phyloP scores from a whole-genome alignment of 2,113 vertebrate genomes.

The Indicator maculatus region DNA sequence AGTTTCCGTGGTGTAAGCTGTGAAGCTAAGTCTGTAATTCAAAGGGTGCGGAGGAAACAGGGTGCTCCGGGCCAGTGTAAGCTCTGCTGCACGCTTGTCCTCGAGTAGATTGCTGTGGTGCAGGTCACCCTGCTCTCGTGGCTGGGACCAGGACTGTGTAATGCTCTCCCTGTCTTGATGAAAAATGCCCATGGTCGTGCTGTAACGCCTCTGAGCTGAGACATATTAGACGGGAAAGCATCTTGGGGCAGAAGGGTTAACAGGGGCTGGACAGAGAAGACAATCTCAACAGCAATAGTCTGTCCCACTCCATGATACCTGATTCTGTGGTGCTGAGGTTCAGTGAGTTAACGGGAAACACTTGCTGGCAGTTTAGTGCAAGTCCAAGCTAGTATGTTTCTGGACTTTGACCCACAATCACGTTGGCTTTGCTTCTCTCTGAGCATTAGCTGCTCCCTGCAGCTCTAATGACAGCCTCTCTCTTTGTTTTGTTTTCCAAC shows the following conservation, averaged over 20 bases:
- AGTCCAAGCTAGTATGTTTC: neutral
- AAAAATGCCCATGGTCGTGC: too few relatives aligned
- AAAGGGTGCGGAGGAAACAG: neutral
- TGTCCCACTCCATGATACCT: fast-evolving
- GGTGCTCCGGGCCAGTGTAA: neutral
- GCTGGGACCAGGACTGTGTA: neutral
- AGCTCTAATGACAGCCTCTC: neutral
- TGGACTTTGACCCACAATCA: constrained; percentile 21
- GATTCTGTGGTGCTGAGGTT: fast-evolving
- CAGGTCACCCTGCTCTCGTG: fast-evolving
- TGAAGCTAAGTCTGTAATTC: neutral
- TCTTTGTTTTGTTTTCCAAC: neutral
- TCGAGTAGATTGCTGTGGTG: neutral
- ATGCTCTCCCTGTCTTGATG: fast-evolving
- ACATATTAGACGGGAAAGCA: neutral
- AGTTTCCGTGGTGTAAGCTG: neutral
- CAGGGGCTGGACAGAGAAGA: fast-evolving
- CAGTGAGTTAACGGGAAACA: fast-evolving
- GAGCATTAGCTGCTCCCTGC: neutral
- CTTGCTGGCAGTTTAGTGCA: neutral
- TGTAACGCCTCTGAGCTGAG: neutral
- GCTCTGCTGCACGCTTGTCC: fast-evolving
- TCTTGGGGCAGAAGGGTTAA: fast-evolving
- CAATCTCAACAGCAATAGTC: fast-evolving
- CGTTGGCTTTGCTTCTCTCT: fast-evolving